Evolutionary conservation across 1,140 invertebrate species (phyloP).

Genomic region (Babylonia areolata): DNA sequence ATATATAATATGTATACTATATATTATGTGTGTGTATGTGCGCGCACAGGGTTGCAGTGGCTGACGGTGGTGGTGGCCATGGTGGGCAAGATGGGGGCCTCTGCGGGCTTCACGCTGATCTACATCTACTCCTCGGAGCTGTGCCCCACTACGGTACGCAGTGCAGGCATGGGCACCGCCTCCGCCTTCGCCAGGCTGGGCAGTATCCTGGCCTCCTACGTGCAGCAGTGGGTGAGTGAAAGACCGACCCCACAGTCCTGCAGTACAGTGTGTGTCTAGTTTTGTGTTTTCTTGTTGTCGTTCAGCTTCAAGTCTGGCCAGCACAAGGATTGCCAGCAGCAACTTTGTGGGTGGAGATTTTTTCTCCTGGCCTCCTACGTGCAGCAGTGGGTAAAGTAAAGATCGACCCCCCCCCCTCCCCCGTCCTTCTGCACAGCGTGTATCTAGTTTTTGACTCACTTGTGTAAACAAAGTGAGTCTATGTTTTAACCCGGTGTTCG

Average conservation of each 20-base stretch:
- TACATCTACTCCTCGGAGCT: conserved; percentile 90
- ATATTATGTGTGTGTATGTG: not conserved
- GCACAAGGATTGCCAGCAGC: no score
- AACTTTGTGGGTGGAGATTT: no score
- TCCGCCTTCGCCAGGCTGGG: conserved; percentile 87
- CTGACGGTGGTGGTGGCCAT: conserved; percentile 83
- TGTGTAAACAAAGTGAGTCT: no score
- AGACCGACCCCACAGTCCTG: no score
- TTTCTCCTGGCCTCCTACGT: conserved; percentile 83
- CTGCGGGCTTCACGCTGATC: conserved; percentile 80
- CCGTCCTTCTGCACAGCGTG: no score
- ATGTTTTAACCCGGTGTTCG: no score
- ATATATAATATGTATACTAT: no score
- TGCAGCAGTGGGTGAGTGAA: conserved; percentile 60
- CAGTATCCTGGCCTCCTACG: conserved; percentile 83
- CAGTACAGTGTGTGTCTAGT: no score
- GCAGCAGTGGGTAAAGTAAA: conserved; percentile 56
- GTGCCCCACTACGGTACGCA: conserved; percentile 90
- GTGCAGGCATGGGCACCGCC: conserved; percentile 87
- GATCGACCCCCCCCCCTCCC: no score
- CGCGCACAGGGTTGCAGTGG: conserved; percentile 81
- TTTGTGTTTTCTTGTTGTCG: no score
- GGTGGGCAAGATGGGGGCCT: conserved; percentile 81
- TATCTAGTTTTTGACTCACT: no score
- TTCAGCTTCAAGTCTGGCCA: no score